phyloP scores from a whole-genome alignment of 2,113 vertebrate genomes.

The Struthidea cinerea region DNA sequence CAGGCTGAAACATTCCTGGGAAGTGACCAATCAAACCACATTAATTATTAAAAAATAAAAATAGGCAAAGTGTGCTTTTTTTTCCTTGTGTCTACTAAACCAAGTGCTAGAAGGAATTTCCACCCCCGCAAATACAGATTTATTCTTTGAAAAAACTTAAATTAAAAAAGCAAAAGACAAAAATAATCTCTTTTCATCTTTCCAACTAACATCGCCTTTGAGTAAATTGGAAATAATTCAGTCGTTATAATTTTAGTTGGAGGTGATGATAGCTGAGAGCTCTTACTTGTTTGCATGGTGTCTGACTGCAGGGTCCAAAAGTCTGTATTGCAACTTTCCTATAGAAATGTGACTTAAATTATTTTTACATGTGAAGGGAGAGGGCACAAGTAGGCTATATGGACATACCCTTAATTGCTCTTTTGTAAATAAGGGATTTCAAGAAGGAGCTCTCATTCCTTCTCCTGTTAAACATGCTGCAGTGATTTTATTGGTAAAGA shows the following conservation, averaged over 20 bases:
- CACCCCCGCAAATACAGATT: not conserved
- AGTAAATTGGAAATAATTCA: conserved; percentile 21
- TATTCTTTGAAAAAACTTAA: conserved; percentile 25
- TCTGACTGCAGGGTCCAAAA: not conserved
- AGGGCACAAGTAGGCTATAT: not conserved
- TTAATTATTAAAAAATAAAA: conserved; percentile 51
- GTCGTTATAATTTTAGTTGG: not conserved
- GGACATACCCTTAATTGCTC: not conserved
- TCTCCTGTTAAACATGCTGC: not conserved
- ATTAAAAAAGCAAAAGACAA: not conserved
- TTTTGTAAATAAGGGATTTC: not conserved
- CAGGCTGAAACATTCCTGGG: conserved; percentile 14
- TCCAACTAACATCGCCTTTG: not conserved
- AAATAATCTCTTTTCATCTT: conserved; percentile 18
- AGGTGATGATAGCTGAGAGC: not conserved
- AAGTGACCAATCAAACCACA: conserved; percentile 56
- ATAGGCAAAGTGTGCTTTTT: not conserved
- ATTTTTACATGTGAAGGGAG: not conserved
- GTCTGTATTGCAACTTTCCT: not conserved
- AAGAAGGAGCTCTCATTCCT: not conserved
- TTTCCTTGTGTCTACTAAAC: not conserved
- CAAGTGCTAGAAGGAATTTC: conserved; percentile 19
- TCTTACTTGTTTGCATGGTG: not conserved
- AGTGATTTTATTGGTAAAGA: not conserved
- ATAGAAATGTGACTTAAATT: not conserved